Percentiles rank a stretch among this genome's conserved stretches.
Evolutionary conservation across 2,113 vertebrate genomes (phyloP).

Genomic region (Onychorhynchus coronatus): DNA sequence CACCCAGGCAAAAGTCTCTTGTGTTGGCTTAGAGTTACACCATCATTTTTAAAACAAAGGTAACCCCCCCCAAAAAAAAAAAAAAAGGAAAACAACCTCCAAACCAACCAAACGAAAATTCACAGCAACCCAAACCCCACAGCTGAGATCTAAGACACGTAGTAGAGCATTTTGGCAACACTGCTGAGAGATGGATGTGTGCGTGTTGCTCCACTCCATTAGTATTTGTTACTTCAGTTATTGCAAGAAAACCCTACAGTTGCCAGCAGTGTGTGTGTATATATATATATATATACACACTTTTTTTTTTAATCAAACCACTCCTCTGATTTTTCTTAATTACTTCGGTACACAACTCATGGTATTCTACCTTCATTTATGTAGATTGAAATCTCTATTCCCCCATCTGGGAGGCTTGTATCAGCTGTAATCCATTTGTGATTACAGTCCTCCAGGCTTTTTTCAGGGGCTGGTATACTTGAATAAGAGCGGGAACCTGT

Average conservation of each 20-base stretch:
- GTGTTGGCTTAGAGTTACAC: neutral
- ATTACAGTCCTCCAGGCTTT: neutral
- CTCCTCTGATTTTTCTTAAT: neutral
- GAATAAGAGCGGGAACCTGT: neutral
- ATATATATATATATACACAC: neutral
- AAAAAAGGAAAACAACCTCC: neutral
- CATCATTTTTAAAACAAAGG: neutral
- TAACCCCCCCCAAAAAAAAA: neutral
- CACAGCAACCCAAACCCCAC: neutral
- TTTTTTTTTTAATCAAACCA: neutral
- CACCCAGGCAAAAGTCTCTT: neutral
- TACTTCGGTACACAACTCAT: neutral
- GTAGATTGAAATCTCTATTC: neutral
- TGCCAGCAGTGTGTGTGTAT: neutral
- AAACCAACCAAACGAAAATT: neutral
- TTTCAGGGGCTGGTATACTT: neutral
- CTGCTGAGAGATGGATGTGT: fast-evolving
- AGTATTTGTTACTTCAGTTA: neutral
- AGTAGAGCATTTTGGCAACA: neutral
- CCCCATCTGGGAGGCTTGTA: neutral
- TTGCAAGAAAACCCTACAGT: neutral
- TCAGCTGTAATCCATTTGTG: slow-evolving; percentile 5
- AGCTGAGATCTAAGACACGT: neutral
- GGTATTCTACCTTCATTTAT: neutral
- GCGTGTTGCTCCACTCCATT: neutral